These are phyloP conservation scores for Chaetodon trifascialis DNA, from an alignment of 2,113 vertebrate species.

Conservation along the genomic window DNA sequence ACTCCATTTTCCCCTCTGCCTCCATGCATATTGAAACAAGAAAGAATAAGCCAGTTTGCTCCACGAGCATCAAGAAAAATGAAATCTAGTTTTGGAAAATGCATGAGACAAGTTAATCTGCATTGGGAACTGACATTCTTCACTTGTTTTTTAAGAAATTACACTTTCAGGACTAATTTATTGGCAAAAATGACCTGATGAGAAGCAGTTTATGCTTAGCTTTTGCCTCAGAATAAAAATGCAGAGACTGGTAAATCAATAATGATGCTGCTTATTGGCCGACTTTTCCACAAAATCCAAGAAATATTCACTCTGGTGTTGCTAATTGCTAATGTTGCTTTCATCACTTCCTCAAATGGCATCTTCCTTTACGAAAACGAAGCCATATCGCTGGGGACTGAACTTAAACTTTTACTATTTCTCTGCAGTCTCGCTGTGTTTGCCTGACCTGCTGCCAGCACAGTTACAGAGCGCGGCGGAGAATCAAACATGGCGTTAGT, in stretches of 20 bases:
- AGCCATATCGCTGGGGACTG: conserved; percentile 43
- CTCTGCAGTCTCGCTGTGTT: conserved; percentile 30
- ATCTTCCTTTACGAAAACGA: conserved; percentile 47
- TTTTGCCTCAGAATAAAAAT: conserved; percentile 25
- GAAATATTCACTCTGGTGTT: conserved; percentile 30
- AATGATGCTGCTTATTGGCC: background rate
- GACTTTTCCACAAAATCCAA: conserved; percentile 36
- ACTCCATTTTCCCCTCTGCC: background rate
- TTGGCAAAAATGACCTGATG: background rate
- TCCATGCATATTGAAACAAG: background rate
- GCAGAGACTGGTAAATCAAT: conserved; percentile 14
- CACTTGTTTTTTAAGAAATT: background rate
- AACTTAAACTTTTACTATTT: conserved; percentile 59
- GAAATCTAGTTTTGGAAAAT: background rate
- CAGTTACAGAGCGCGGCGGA: conserved; percentile 33
- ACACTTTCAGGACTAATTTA: background rate
- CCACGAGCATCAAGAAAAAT: background rate
- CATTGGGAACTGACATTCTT: conserved; percentile 1
- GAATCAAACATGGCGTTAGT: conserved; percentile 72
- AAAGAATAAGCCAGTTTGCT: background rate
- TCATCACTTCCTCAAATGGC: conserved; percentile 61
- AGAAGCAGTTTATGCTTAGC: conserved; percentile 6
- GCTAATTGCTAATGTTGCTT: conserved; percentile 64
- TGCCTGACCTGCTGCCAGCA: conserved; percentile 69
- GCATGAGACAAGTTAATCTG: conserved; percentile 1